Evolutionary conservation across 1,140 invertebrate genomes (phyloP).

Genomic region (Megalonaias nervosa): DNA sequence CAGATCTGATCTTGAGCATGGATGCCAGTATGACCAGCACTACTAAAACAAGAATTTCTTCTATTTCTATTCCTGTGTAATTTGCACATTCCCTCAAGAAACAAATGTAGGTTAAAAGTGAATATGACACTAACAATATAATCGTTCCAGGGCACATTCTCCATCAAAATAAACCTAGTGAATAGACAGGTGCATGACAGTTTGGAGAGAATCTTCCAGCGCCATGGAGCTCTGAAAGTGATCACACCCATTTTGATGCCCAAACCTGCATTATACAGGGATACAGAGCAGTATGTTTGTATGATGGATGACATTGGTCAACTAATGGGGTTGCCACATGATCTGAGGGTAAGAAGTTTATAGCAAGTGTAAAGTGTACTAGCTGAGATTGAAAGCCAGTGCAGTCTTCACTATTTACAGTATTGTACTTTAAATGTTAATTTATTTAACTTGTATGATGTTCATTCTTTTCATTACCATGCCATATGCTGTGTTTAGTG

Average conservation of each 20-base stretch:
- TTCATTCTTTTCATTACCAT: no score
- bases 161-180: conserved; percentile 43
- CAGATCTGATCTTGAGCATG: no score
- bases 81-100: no score
- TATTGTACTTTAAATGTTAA: no score
- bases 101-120: no score
- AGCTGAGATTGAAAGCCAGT: no score
- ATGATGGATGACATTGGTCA: conserved; percentile 89
- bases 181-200: conserved; percentile 74
- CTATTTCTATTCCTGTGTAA: no score
- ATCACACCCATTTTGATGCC: conserved; percentile 85
- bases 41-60: no score
- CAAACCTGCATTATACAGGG: conserved; percentile 71
- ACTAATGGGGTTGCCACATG: conserved; percentile 84
- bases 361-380: background rate
- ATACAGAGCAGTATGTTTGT: conserved; percentile 75
- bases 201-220: conserved; percentile 59
- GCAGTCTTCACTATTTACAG: no score
- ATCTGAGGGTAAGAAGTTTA: conserved; percentile 66
- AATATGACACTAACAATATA: background rate
- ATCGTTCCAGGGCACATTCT: conserved; percentile 39
- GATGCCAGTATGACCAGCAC: no score
- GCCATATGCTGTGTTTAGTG: no score
- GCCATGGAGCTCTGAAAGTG: conserved; percentile 80
- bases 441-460: no score